Base-by-base conservation (phyloP, 2,797 vertebrate genomes). In the Rhinella marina region DNA sequence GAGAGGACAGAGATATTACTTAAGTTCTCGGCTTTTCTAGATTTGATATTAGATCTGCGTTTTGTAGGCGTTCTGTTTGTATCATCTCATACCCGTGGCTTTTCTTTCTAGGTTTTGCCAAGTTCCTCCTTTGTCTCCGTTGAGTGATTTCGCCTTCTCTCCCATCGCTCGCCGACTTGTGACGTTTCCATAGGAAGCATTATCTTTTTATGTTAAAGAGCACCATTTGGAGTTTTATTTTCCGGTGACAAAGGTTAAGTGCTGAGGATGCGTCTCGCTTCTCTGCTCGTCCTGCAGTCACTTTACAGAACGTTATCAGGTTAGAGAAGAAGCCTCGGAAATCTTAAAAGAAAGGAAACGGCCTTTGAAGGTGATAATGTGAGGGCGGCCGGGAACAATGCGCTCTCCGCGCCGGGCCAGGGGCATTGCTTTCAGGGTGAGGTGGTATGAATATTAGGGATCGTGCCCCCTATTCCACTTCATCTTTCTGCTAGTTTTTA, bases 221-320 rank as follows among this genome's bases (percentile, higher is more conserved):
- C 61, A 62, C 80, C 80, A 81, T 72, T 81, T 86, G 70, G 75
- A 81, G 29, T 57, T 81, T 86, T 56, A 86, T 81, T 29, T 72
- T 86, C 77, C 56, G 10, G 72, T 59, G 85, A 59, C 52, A 86
- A 62, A 72, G 64, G 66, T 86, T 86, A 81, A 81, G 85, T 72
- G 85, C 85, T 72, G 77, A 23, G 48, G 84, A 77, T 76, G 62
- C 59, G 11, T 81, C 32, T 81, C 16, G 59, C 61, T 52, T 81
- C 64, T 50, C 79, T 25, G 19, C 32, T 81, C 27, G 57, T 80
- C 78, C 8, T 50, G 41, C 32, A 81, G 80, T 25, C 80, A 50
- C 59, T 81, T 81, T 64, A 50, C n/a, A 25, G 19, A 81, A 50
- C 62, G 27, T 57, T 72, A 81, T 81, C 80, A 66, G 80, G 59